These are phyloP conservation scores for Ranitomeya imitator DNA, from an alignment of 2,113 vertebrate genomes.

Conservation along the genomic window DNA sequence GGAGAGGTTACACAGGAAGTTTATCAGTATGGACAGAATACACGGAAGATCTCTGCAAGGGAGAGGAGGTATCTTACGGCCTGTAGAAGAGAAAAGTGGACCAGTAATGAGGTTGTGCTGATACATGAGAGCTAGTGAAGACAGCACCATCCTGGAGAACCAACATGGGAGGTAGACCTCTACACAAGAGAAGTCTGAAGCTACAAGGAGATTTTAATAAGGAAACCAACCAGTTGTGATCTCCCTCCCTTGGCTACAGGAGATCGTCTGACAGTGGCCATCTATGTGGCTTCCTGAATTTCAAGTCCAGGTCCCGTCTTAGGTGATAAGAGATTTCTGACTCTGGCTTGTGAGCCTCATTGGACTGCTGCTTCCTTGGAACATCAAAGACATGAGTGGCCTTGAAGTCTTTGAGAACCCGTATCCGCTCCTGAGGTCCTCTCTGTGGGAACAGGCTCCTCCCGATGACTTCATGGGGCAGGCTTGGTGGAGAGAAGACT, in stretches of 20 bases:
- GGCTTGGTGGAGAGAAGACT: conserved; percentile 46
- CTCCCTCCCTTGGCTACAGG: background rate
- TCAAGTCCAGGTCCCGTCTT: conserved; percentile 61
- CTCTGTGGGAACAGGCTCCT: conserved; percentile 9
- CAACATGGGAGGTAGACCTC: no score
- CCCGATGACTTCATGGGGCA: conserved; percentile 61
- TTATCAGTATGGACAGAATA: no score
- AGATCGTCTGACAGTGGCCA: background rate
- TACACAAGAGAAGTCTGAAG: no score
- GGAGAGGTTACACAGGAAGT: no score
- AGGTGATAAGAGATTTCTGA: conserved; percentile 63
- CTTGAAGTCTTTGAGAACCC: conserved; percentile 60
- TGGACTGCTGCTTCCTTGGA: conserved; percentile 45
- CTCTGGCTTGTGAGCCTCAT: background rate
- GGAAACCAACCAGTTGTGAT: background rate
- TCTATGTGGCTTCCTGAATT: background rate
- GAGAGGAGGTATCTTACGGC: no score
- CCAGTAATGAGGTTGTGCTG: no score
- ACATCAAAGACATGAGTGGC: conserved; percentile 33
- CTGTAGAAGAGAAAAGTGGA: no score
- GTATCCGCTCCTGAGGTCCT: conserved; percentile 34
- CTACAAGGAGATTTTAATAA: no score
- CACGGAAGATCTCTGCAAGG: no score
- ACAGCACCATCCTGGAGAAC: no score
- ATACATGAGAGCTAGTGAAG: no score